Percentiles rank a stretch among this genome's conserved stretches.
Conservation (phyloP, 2,888 invertebrate species). For the Lydus trimaculatus region DNA sequence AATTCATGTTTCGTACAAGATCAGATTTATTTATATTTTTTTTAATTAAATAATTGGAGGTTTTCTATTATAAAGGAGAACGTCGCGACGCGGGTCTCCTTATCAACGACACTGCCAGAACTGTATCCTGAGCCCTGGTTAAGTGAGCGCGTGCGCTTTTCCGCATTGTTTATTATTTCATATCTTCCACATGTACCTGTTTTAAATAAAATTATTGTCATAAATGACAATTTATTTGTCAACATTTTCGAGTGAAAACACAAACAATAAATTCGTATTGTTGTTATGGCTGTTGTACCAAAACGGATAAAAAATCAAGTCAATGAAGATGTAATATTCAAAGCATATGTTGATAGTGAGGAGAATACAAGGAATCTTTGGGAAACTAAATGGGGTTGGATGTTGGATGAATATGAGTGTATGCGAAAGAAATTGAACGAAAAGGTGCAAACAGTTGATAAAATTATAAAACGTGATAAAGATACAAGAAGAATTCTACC, state of each 20-base stretch:
- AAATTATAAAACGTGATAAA: constrained; percentile 14
- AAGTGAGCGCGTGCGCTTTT: constrained; percentile 52
- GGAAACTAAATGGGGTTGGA: constrained; percentile 28
- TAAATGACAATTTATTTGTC: neutral
- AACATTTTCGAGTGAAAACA: neutral
- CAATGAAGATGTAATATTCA: neutral
- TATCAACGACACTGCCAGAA: constrained; percentile 51
- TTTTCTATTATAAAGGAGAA: constrained; percentile 27
- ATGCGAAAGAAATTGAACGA: constrained; percentile 34
- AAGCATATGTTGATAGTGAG: constrained; percentile 1
- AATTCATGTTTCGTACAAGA: neutral
- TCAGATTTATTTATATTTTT: neutral
- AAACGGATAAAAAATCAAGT: neutral
- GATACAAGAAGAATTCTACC: constrained; percentile 36
- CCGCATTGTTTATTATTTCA: constrained; percentile 56
- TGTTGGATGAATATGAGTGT: constrained; percentile 25
- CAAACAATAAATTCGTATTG: neutral
- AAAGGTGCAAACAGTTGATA: constrained; percentile 32
- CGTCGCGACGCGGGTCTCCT: constrained; percentile 51
- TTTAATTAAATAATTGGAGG: neutral
- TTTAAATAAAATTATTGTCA: constrained; percentile 6
- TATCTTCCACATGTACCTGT: constrained; percentile 35
- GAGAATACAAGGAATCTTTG: constrained; percentile 17
- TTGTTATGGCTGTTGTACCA: neutral
- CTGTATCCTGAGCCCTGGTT: constrained; percentile 53